Evolutionary conservation across 2,888 invertebrate genomes (phyloP).

Genomic region (Eurytoma californica): DNA sequence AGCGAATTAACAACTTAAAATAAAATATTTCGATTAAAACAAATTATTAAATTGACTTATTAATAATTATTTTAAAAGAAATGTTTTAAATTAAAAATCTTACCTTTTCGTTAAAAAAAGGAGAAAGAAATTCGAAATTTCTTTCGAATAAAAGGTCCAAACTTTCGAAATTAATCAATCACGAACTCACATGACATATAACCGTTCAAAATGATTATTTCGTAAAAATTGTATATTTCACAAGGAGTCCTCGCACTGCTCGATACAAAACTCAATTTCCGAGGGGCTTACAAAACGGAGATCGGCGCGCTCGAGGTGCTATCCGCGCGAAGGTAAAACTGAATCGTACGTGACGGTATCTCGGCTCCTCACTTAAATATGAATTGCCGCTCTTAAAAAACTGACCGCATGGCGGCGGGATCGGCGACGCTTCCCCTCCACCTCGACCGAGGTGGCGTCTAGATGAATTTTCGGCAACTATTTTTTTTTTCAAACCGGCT

Average conservation of each 20-base stretch:
- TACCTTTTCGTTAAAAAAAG: too few species aligned
- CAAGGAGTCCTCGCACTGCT: too few species aligned
- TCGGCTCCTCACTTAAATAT: conserved; percentile 35
- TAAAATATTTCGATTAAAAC: background rate
- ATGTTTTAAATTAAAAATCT: too few species aligned
- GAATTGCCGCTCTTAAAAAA: conserved; percentile 22
- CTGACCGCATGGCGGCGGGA: background rate
- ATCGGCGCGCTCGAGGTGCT: too few species aligned
- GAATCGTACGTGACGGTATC: conserved; percentile 3
- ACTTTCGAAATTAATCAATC: too few species aligned
- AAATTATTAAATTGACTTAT: background rate
- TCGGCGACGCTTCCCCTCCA: conserved; percentile 28
- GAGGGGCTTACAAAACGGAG: too few species aligned
- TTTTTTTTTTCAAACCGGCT: background rate
- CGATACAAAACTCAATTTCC: too few species aligned
- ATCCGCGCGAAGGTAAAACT: background rate
- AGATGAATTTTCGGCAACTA: background rate
- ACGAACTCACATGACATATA: too few species aligned
- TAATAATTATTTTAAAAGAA: background rate
- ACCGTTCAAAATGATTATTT: too few species aligned
- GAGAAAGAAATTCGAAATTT: too few species aligned
- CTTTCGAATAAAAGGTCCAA: too few species aligned
- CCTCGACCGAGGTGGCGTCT: background rate
- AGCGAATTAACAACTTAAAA: background rate
- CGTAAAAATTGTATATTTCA: too few species aligned